Evolutionary conservation across 2,113 vertebrate genomes (phyloP).

Genomic region (Alethe diademata): DNA sequence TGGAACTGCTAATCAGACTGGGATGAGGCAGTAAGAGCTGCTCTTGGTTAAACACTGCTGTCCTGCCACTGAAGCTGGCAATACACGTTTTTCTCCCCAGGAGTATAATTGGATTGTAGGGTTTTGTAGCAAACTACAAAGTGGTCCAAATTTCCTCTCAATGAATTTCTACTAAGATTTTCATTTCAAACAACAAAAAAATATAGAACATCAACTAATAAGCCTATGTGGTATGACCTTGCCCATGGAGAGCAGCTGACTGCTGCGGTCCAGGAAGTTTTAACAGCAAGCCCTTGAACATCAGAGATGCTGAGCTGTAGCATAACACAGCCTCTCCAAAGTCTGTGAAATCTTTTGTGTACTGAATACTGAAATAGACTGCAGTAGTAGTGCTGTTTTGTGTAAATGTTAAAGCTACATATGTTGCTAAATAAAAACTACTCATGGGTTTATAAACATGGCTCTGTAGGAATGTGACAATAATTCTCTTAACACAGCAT

Average conservation of each 20-base stretch:
- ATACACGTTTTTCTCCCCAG: background rate
- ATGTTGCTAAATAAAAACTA: constrained; percentile 1
- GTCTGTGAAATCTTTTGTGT: background rate
- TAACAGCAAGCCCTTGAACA: background rate
- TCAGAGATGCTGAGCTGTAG: background rate
- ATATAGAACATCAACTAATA: background rate
- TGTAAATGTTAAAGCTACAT: background rate
- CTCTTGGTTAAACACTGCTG: background rate
- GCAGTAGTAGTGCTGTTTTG: background rate
- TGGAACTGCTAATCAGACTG: background rate
- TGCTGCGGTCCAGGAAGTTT: background rate
- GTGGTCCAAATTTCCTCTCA: background rate
- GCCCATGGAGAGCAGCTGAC: background rate
- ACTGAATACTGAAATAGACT: background rate
- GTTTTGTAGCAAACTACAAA: background rate
- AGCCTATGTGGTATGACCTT: background rate
- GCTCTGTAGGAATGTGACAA: background rate
- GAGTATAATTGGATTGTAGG: background rate
- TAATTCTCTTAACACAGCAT: background rate
- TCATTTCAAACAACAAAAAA: background rate
- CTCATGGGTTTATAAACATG: background rate
- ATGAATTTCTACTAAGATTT: background rate
- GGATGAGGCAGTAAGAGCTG: background rate
- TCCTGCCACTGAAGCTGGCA: background rate
- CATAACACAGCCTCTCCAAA: background rate